These are phyloP conservation scores for Myopa tessellatipennis DNA, from an alignment of 2,888 invertebrate species.

Conservation along the genomic window DNA sequence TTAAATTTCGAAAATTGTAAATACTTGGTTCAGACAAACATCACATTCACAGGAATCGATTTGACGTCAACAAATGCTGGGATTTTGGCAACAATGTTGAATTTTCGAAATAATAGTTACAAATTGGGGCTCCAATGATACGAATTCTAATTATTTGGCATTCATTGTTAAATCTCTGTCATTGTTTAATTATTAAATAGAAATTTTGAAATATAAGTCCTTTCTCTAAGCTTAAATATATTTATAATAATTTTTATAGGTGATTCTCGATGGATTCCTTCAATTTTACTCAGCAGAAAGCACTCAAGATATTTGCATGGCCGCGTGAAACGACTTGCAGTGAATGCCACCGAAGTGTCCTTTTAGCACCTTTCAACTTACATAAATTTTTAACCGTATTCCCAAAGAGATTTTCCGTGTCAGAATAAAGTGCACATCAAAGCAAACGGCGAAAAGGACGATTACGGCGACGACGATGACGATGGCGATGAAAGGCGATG, in stretches of 20 bases:
- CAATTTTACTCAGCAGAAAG: constrained; percentile 7
- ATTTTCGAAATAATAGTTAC: too few relatives aligned
- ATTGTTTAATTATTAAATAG: too few relatives aligned
- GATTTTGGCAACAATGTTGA: too few relatives aligned
- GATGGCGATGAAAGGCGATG: neutral
- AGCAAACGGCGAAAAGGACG: constrained; percentile 14
- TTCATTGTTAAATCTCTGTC: too few relatives aligned
- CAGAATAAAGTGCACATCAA: constrained; percentile 45
- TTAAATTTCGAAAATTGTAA: too few relatives aligned
- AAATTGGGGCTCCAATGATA: too few relatives aligned
- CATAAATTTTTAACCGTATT: constrained; percentile 48
- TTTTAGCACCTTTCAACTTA: constrained; percentile 48
- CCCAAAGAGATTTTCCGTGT: constrained; percentile 47
- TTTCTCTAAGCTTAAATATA: too few relatives aligned
- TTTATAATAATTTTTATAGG: neutral
- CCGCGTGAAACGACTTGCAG: constrained; percentile 14
- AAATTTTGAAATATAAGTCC: too few relatives aligned
- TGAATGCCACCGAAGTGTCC: constrained; percentile 36
- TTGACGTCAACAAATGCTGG: too few relatives aligned
- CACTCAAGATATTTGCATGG: constrained; percentile 30
- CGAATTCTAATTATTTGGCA: too few relatives aligned
- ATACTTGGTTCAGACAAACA: too few relatives aligned
- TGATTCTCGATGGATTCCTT: neutral
- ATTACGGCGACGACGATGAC: neutral
- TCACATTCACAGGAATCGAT: too few relatives aligned